Base-by-base conservation (phyloP, 2,113 vertebrate genomes). In the Empidonax traillii region DNA sequence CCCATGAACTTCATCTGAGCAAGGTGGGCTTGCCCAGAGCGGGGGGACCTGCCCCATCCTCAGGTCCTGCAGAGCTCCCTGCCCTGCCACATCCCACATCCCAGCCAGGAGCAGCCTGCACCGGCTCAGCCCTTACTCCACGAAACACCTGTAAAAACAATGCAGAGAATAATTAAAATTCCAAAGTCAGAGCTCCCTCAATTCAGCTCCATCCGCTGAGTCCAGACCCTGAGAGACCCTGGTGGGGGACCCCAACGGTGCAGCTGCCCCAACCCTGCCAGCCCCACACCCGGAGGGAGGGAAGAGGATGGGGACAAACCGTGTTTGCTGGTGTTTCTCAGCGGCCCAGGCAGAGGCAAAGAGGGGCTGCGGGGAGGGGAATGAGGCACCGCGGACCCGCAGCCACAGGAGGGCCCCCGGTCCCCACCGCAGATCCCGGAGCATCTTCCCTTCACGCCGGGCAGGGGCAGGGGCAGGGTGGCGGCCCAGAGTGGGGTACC, bases 351-450 rank as follows among this genome's bases (percentile, higher is more conserved):
- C 23, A 12, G 37, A 31, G 63, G 41, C 23, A 24, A 10, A 19
- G 59, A 5, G 23, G 35, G 35, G 56, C 25, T 27, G 2, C 22
- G 8, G 43, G 21, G 20, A 10, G 31, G 47, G 46, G 47, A 12
- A 22, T 17, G 49, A 19, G 8, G 52, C 11, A 0, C 7, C 23
- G 18, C 31, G 41, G 20, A 12, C 10, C 44, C 12, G 12, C 20
- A 43, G 84, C 92, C 89, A 59, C 95, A 63, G 79, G 94, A 8
- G 94, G 94, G 86, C 95, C 8, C 92, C 55, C 91, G 21, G 41
- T 19, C 24, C 18, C 84, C 83, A 4, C 76, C 9, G 27, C 30
- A 10, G n/a, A 18, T 63, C 22, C 73, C 3, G 3, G 68, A 61
- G 69, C 69, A 6, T 8, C 46, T 46, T 78, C 80, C 66, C 51